Base-by-base conservation (phyloP, 2,797 vertebrate species). In the Sciurus carolinensis region DNA sequence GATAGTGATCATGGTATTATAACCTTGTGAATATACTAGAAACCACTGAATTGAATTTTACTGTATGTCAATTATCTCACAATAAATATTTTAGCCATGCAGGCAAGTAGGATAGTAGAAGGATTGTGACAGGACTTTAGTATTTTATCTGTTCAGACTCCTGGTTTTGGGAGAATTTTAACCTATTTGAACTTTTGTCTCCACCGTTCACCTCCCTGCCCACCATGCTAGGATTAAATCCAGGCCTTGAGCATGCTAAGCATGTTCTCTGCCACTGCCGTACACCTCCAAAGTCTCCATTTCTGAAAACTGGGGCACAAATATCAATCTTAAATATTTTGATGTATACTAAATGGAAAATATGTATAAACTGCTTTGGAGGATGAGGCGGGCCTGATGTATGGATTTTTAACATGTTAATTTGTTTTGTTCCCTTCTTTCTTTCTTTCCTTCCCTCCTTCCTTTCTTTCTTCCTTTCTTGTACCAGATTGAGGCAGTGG, bases 161-260 rank as follows among this genome's bases (percentile, higher is more conserved):
- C 36, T 81, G 42, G 33, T 26, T 64, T 96, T 64, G 54, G 75
- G 80, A 66, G 44, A 73, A 39, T 72, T 81, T 90, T 44, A 91
- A 77, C 54, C 18, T 82, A 62, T 47, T 17, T 90, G 30, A 95
- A 28, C 64, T 52, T 80, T 62, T 75, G 59, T 86, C 24, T 96
- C 11, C 36, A 36, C 22, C 15, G 28, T 33, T 66, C 12, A 30
- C 28, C 2, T 33, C 12, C 30, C 28, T 66, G 14, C 10, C 28
- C 24, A 1, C 11, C 7, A 24, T 64, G 59, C 26, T 57, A 57
- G 76, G 18, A 54, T 69, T 69, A 54, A 71, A 57, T 30, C 50
- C 30, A 69, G 22, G 36, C 30, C 47, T 77, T 36, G 36, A 76
- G 47, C 59, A 42, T 71, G 28, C 44, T 67, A n/a, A n/a, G 59